Conservation (phyloP, 2,797 vertebrate species). For the Squalus acanthias region DNA sequence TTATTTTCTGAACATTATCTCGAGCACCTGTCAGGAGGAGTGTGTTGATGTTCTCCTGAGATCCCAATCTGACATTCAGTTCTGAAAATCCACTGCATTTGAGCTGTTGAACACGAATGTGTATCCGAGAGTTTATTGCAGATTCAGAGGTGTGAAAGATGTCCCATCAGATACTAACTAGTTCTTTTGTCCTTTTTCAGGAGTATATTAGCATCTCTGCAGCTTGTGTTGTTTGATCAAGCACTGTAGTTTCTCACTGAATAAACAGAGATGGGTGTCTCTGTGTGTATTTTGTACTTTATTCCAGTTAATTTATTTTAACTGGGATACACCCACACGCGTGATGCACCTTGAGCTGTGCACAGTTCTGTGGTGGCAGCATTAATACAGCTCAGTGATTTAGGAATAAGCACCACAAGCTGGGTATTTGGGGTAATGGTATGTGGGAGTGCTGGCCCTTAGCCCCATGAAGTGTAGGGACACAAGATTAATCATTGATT, state of each 20-base stretch:
- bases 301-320: slow-evolving; percentile 24
- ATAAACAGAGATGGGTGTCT: neutral
- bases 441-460: too few relatives aligned
- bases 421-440: neutral
- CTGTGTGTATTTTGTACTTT: neutral
- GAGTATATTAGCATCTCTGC: neutral
- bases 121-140: neutral
- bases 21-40: slow-evolving; percentile 17
- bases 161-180: neutral
- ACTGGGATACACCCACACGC: neutral
- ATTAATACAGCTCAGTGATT: neutral
- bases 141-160: neutral
- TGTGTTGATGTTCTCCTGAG: neutral
- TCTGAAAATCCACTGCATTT: neutral
- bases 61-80: neutral
- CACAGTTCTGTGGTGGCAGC: neutral
- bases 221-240: neutral
- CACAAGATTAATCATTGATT: neutral
- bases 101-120: neutral
- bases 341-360: neutral
- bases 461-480: neutral
- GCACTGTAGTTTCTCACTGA: neutral
- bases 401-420: neutral
- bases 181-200: neutral
- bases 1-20: slow-evolving; percentile 28